phyloP scores from a whole-genome alignment of 2,888 invertebrate species.

The Graphium colonna region DNA sequence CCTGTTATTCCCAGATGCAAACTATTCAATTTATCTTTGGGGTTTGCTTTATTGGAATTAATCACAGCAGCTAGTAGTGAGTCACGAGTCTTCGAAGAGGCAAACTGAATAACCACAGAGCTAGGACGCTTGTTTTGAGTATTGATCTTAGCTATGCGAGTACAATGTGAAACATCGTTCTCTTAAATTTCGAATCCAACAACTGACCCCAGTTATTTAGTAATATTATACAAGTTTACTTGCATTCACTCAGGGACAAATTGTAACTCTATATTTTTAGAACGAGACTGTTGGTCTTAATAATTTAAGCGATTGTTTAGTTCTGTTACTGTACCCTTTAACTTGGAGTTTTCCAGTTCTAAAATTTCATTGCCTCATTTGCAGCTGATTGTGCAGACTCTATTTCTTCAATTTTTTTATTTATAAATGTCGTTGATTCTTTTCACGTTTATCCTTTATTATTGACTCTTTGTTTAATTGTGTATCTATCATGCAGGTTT shows the following conservation, averaged over 20 bases:
- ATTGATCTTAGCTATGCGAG: conserved; percentile 13
- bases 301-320: neutral
- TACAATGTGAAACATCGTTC: conserved; percentile 3
- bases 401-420: neutral
- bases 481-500: neutral
- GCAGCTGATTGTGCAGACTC: neutral
- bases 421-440: neutral
- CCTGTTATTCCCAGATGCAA: conserved; percentile 12
- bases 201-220: conserved; percentile 6
- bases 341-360: neutral
- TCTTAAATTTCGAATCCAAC: conserved; percentile 5
- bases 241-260: conserved; percentile 14
- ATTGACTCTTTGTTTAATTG: neutral
- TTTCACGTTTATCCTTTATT: neutral
- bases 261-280: conserved; percentile 15
- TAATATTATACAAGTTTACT: conserved; percentile 13
- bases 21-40: conserved; percentile 1
- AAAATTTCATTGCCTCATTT: neutral
- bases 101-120: conserved; percentile 8
- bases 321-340: neutral
- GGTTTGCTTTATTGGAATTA: conserved; percentile 12
- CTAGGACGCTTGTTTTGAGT: conserved; percentile 3
- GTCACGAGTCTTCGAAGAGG: conserved; percentile 1
- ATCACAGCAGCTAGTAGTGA: conserved; percentile 10
- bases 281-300: conserved; percentile 9